phyloP scores from a whole-genome alignment of 1,140 invertebrate species.

The Apis mellifera region DNA sequence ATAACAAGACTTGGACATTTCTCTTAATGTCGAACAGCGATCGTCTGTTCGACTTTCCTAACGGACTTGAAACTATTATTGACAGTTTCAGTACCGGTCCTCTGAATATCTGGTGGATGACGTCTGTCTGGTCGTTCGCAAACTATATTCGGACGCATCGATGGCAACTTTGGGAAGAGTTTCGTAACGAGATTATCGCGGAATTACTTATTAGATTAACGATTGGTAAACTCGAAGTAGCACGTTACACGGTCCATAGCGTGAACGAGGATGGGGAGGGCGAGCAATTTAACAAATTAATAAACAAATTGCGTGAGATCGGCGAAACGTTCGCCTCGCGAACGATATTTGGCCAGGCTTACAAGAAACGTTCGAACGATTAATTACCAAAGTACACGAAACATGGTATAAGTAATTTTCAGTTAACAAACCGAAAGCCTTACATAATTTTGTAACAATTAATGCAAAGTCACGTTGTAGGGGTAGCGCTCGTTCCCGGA shows the following conservation, averaged over 20 bases:
- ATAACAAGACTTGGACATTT: too few species aligned
- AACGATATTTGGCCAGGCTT: background rate
- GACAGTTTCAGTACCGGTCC: conserved; percentile 8
- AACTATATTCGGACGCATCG: conserved; percentile 40
- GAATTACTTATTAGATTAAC: conserved; percentile 41
- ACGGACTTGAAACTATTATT: conserved; percentile 13
- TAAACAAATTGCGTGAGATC: background rate
- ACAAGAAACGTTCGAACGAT: background rate
- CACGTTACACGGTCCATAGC: background rate
- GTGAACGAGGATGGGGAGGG: background rate
- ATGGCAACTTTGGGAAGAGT: conserved; percentile 32
- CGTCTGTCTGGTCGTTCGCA: conserved; percentile 21
- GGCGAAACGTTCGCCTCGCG: background rate
- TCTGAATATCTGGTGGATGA: conserved; percentile 20
- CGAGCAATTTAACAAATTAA: conserved; percentile 29
- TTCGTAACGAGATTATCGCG: conserved; percentile 38
- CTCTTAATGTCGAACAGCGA: background rate
- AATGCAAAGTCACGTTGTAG: conserved; percentile 67
- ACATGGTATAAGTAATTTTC: conserved; percentile 13
- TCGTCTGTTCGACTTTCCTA: conserved; percentile 4
- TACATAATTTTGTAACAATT: conserved; percentile 65
- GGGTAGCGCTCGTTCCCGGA: conserved; percentile 28
- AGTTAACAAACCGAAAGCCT: conserved; percentile 44
- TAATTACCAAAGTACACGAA: conserved; percentile 20
- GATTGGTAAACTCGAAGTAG: conserved; percentile 27